phyloP scores from a whole-genome alignment of 2,888 invertebrate species.

The Cephalotes varians region DNA sequence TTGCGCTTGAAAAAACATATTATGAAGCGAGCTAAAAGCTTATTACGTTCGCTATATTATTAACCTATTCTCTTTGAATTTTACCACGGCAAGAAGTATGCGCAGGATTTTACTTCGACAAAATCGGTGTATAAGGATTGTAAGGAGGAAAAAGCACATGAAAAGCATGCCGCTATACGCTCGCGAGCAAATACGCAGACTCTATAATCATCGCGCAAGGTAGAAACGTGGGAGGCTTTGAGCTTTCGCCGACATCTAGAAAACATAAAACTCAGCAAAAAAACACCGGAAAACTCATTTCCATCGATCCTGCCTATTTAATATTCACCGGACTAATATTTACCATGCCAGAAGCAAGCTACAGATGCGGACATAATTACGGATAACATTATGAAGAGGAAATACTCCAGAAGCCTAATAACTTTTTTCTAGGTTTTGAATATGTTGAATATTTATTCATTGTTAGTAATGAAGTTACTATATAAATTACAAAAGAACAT shows the following conservation, averaged over 20 bases:
- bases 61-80: conserved; percentile 52
- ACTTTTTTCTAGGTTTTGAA: neutral
- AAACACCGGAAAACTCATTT: conserved; percentile 40
- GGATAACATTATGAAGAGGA: conserved; percentile 30
- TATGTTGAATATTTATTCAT: too few relatives aligned
- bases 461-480: neutral
- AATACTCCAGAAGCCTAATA: neutral
- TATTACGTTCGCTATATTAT: conserved; percentile 45
- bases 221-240: conserved; percentile 24
- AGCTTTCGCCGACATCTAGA: conserved; percentile 40
- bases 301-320: conserved; percentile 44
- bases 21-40: conserved; percentile 29
- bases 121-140: conserved; percentile 43
- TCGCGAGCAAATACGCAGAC: conserved; percentile 37
- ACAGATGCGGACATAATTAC: conserved; percentile 31
- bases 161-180: conserved; percentile 37
- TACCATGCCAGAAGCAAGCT: conserved; percentile 18
- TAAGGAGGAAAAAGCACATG: conserved; percentile 15
- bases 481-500: conserved; percentile 1
- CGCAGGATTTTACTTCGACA: conserved; percentile 33
- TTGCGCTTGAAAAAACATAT: conserved; percentile 31
- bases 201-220: conserved; percentile 29
- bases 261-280: conserved; percentile 31
- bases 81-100: conserved; percentile 23
- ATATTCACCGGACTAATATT: conserved; percentile 46